Base-by-base conservation (phyloP, 2,888 invertebrate genomes). In the Epinotia ramella region DNA sequence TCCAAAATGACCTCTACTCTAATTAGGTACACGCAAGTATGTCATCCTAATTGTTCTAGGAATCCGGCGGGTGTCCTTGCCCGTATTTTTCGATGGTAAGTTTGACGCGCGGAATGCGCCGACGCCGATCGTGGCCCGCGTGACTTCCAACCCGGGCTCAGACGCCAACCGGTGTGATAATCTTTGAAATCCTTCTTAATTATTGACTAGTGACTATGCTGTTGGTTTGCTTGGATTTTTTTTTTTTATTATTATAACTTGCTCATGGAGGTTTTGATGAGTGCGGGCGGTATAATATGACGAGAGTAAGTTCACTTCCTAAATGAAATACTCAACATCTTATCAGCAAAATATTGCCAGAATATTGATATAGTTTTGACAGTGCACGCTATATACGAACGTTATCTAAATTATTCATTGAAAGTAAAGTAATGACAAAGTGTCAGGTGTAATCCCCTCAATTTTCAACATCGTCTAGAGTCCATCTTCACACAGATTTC, bases 91-190 rank as follows among this genome's bases (percentile, higher is more conserved):
- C 84, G 88, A 90, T 89, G 89, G 86, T 89, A 86, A 87, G 88
- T 90, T 92, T 92, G 93, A 93, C 94, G 91, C 83, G 81, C 89
- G 91, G 93, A 90, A 93, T 93, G 92, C 86, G 82, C 87, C 88
- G 87, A 87, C 88, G 87, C 86, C 88, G 83, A 84, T 91, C 92
- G 92, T 92, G 91, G 88, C 89, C 87, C 84, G 81, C 92, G 92
- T 93, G 93, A 92, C 91, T 91, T 78, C 81, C 83, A 85, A 84
- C 83, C 79, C 71, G 70, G 76, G 64, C 79, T 91, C 88, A 91
- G 44, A 80, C 74, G 60, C 82, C 90, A 88, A 77, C 90, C 81
- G 64, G 77, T 64, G 64, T 73, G 78, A 74, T 82, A 80, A 78
- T 82, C 80, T 83, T 80, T 78, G 73, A 77, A 81, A 80, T 81